A percentile compares a stretch with the other conserved stretches of the same genome.
These are phyloP conservation scores for Cephalopterus ornatus DNA, from an alignment of 2,113 vertebrate species.

Conservation along the genomic window DNA sequence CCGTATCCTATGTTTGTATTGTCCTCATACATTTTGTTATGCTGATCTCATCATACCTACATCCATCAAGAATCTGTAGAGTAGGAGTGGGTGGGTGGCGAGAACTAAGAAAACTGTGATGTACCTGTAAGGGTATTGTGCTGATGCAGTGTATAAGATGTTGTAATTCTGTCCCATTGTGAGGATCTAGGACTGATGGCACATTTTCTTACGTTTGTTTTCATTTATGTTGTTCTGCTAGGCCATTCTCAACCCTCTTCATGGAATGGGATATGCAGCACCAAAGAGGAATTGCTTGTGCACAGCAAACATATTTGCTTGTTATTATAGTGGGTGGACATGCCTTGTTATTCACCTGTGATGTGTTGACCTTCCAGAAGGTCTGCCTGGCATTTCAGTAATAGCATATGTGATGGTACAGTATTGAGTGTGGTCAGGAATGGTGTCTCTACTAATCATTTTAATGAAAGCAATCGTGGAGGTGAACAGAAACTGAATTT, in stretches of 20 bases:
- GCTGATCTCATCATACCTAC: background rate
- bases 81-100: background rate
- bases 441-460: conserved; percentile 10
- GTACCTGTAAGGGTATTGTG: background rate
- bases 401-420: background rate
- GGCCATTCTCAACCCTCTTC: background rate
- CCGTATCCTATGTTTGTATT: background rate
- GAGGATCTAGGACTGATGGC: background rate
- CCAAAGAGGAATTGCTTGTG: background rate
- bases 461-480: conserved; percentile 32
- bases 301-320: background rate
- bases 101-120: background rate
- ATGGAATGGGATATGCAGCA: background rate
- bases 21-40: background rate
- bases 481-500: conserved; percentile 37
- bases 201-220: background rate
- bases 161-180: background rate
- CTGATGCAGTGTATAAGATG: background rate
- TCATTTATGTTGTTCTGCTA: background rate
- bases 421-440: conserved; percentile 2
- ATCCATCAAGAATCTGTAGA: background rate
- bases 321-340: conserved; percentile 3
- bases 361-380: conserved; percentile 29
- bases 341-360: conserved; percentile 11
- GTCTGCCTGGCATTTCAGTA: conserved; percentile 17